Base-by-base conservation (phyloP, 2,113 vertebrate species). In the Piliocolobus tephrosceles region DNA sequence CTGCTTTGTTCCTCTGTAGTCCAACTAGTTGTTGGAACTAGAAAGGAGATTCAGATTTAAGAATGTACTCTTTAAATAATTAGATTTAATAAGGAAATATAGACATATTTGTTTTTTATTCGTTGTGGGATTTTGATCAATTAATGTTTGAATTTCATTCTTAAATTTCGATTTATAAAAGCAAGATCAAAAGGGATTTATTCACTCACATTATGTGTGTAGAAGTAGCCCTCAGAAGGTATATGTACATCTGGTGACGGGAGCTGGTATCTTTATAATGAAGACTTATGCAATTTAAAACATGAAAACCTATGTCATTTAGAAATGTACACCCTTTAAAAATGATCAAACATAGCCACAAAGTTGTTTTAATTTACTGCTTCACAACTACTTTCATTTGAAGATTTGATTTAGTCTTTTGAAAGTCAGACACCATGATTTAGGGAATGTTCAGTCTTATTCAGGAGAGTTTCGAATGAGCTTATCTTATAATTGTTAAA, bases 21-120 rank as follows among this genome's bases (percentile, higher is more conserved):
- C 96, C 90, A 97, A 70, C 72, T 93, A 96, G 96, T 87, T 88
- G 93, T 81, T 79, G 94, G 91, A 93, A 95, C 43, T 40, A 87
- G 94, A 97, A 97, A 97, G 95, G n/a, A 92, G 83, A 81, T 58
- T 81, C 76, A 87, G 76, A 97, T 96, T 94, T 97, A 98, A 97
- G 88, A 94, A 94, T 83, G 64, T 32, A 80, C 87, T 95, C 75
- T 96, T 97, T 96, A 95, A 90, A 66, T 45, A 90, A 70, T 93
- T 68, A 75, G 30, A 75, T 57, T 90, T 88, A 95, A 92, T 12
- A 91, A 78, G 38, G 83, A 88, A 83, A 88, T 14, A 35, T 5
- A 82, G 45, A 55, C 20, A 1, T 38, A 80, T 80, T 73, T 72
- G 16, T 55, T 47, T 25, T 38, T n/a, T 8, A 87, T 52, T 8